These are phyloP conservation scores for Patella caerulea DNA, from an alignment of 2,888 invertebrate species.

Conservation along the genomic window DNA sequence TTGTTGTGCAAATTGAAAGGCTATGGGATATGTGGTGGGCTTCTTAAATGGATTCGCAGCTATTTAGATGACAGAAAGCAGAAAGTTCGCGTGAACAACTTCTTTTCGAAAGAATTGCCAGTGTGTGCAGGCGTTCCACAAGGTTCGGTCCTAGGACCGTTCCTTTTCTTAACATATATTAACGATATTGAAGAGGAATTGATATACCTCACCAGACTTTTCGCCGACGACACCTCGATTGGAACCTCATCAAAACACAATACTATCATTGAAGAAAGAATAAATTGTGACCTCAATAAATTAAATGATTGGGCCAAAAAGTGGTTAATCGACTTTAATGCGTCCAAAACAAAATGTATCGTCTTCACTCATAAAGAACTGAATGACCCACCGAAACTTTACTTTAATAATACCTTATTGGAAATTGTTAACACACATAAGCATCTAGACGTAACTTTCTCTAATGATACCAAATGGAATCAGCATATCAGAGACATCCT, in stretches of 20 bases:
- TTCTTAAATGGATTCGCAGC: neutral
- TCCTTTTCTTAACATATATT: neutral
- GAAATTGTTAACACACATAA: neutral
- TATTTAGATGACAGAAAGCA: neutral
- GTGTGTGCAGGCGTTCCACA: neutral
- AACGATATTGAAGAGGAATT: neutral
- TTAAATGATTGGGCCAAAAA: neutral
- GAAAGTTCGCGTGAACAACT: neutral
- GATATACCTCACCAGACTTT: neutral
- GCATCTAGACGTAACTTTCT: neutral
- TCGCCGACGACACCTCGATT: neutral
- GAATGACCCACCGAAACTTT: neutral
- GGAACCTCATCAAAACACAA: neutral
- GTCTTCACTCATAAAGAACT: neutral
- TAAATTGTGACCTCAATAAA: neutral
- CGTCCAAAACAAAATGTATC: neutral
- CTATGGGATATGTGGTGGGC: slow-evolving; percentile 12
- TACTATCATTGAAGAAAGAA: neutral
- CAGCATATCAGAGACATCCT: neutral
- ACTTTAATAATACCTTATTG: neutral
- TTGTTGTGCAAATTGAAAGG: slow-evolving; percentile 14
- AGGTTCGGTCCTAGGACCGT: neutral
- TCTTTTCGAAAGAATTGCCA: neutral
- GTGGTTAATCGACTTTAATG: neutral
- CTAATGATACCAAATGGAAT: neutral